Conservation (phyloP, 2,113 vertebrate species). For the Crypturellus undulatus region DNA sequence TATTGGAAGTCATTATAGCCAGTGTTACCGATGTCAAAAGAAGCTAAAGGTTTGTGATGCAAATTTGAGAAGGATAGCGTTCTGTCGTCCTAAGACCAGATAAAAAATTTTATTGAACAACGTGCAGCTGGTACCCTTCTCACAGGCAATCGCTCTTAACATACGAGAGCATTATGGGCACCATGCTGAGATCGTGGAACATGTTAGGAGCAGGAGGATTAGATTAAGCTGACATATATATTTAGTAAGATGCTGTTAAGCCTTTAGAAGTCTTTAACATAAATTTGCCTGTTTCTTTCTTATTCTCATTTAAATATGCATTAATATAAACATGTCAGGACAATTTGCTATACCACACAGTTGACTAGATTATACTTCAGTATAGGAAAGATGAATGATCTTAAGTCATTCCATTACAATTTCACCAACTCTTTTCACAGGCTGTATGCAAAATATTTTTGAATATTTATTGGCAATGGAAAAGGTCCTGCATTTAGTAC, state of each 20-base stretch:
- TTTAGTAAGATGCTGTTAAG: slow-evolving; percentile 71
- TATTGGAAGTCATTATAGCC: slow-evolving; percentile 34
- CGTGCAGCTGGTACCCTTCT: slow-evolving; percentile 61
- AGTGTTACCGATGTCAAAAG: slow-evolving; percentile 47
- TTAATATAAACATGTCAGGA: slow-evolving; percentile 67
- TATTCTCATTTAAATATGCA: slow-evolving; percentile 67
- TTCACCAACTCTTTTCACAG: slow-evolving; percentile 57
- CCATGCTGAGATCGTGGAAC: slow-evolving; percentile 60
- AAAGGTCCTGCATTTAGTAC: slow-evolving; percentile 31
- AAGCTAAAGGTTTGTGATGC: slow-evolving; percentile 72
- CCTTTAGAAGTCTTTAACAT: slow-evolving; percentile 74
- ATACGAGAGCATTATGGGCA: slow-evolving; percentile 47
- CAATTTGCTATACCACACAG: slow-evolving; percentile 51
- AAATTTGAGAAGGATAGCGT: slow-evolving; percentile 69
- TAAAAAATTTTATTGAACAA: slow-evolving; percentile 66
- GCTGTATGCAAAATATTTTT: slow-evolving; percentile 64
- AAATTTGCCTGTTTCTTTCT: slow-evolving; percentile 73
- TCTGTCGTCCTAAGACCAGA: slow-evolving; percentile 68
- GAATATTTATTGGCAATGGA: slow-evolving; percentile 63
- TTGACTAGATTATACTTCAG: slow-evolving; percentile 56
- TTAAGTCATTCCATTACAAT: slow-evolving; percentile 58
- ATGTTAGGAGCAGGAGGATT: slow-evolving; percentile 64
- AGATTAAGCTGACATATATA: slow-evolving; percentile 74
- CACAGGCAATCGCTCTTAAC: slow-evolving; percentile 66
- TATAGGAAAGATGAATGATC: slow-evolving; percentile 50